phyloP scores from a whole-genome alignment of 2,797 vertebrate species.

The Muraenolepis orangiensis region DNA sequence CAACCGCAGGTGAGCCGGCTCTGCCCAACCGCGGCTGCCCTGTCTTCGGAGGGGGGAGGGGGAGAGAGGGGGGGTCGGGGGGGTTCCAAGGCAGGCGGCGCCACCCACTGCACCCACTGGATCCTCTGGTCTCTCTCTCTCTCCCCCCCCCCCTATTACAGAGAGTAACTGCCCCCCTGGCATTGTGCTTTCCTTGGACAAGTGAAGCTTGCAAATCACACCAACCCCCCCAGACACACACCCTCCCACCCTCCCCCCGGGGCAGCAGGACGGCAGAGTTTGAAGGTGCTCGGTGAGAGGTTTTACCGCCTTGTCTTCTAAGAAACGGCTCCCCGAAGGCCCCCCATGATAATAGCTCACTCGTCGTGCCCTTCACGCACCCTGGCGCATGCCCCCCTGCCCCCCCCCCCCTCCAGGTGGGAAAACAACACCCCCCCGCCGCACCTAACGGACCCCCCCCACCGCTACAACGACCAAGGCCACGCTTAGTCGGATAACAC shows the following conservation, averaged over 20 bases:
- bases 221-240: too few species aligned
- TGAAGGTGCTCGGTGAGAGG: conserved; percentile 65
- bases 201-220: conserved; percentile 72
- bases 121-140: too few species aligned
- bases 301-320: conserved; percentile 72
- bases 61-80: too few species aligned
- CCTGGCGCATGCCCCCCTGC: conserved; percentile 39
- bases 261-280: conserved; percentile 60
- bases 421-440: neutral
- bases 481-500: neutral
- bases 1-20: conserved; percentile 41
- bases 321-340: conserved; percentile 72
- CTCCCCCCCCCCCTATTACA: conserved; percentile 57
- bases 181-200: conserved; percentile 61
- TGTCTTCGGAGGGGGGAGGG: too few species aligned
- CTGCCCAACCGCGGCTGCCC: conserved; percentile 35
- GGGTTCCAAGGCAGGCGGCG: too few species aligned
- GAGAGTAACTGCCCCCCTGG: conserved; percentile 59
- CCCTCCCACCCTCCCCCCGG: too few species aligned
- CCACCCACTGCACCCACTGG: too few species aligned
- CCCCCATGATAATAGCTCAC: conserved; percentile 72
- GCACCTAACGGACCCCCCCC: neutral
- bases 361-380: conserved; percentile 71
- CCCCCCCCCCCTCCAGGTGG: conserved; percentile 54
- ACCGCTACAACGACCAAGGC: neutral